Conservation (phyloP, 2,113 vertebrate genomes). For the Cichladusa arquata region DNA sequence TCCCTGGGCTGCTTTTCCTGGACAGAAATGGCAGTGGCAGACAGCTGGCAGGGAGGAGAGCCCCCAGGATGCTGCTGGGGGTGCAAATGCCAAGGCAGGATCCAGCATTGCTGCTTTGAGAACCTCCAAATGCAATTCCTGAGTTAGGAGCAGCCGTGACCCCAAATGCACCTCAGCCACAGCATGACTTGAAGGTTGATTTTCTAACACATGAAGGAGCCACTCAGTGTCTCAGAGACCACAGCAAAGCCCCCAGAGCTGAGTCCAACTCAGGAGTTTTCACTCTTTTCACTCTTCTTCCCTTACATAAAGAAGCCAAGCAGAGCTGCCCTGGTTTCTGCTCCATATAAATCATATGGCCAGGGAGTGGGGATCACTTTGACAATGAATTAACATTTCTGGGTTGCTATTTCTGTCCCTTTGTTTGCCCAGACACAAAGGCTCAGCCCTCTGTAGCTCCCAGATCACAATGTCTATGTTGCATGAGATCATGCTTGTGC, state of each 20-base stretch:
- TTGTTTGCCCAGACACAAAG: constrained; percentile 48
- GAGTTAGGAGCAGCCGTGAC: not conserved
- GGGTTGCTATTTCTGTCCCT: constrained; percentile 37
- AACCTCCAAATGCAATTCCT: not conserved
- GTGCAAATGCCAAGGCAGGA: not conserved
- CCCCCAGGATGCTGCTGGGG: not conserved
- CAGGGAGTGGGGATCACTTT: not conserved
- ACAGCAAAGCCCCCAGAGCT: not conserved
- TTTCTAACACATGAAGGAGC: not conserved
- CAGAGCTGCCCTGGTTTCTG: constrained; percentile 21
- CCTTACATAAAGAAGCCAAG: not conserved
- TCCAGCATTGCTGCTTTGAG: not conserved
- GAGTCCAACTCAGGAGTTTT: not conserved
- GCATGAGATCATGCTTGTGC: constrained; percentile 24
- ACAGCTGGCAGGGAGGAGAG: not conserved
- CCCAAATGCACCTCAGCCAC: not conserved
- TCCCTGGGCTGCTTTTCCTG: not conserved
- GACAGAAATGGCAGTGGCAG: not conserved
- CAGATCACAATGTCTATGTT: not conserved
- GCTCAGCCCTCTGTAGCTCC: constrained; percentile 6
- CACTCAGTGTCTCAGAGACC: not conserved
- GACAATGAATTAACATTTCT: constrained; percentile 19
- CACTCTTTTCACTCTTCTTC: not conserved
- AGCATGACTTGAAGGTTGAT: not conserved
- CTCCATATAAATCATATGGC: constrained; percentile 11